Percentiles rank a stretch among this genome's conserved stretches.
phyloP scores from a whole-genome alignment of 2,888 invertebrate genomes.

The Cotesia congregata region DNA sequence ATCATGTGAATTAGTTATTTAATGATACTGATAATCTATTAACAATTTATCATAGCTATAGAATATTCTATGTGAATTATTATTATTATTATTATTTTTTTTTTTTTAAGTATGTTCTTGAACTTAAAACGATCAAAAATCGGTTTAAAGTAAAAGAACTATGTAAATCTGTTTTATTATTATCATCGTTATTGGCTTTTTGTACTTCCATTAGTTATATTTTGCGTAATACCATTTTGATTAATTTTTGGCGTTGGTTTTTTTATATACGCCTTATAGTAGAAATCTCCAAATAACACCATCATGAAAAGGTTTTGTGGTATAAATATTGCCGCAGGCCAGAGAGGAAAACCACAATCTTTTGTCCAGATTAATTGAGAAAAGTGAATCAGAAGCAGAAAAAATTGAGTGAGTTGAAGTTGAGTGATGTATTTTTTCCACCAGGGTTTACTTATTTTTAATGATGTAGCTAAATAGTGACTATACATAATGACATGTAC shows the following conservation, averaged over 20 bases:
- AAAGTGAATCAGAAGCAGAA: conserved; percentile 74
- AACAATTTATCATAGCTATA: no score
- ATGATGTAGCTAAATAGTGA: conserved; percentile 81
- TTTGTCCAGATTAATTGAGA: conserved; percentile 69
- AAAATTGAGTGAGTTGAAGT: conserved; percentile 83
- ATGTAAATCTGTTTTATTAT: neutral
- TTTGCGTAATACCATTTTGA: conserved; percentile 50
- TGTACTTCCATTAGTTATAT: conserved; percentile 48
- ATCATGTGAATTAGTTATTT: no score
- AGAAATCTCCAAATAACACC: conserved; percentile 78
- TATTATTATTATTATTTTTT: no score
- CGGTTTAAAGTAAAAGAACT: no score
- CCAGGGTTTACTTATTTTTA: conserved; percentile 76
- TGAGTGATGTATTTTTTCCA: conserved; percentile 91
- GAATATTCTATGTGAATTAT: no score
- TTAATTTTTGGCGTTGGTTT: conserved; percentile 53
- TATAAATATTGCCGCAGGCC: conserved; percentile 73
- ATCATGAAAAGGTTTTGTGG: conserved; percentile 80
- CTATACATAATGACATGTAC: conserved; percentile 88
- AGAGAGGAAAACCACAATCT: conserved; percentile 76
- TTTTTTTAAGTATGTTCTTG: no score
- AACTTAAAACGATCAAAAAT: no score
- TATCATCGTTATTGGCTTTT: conserved; percentile 49
- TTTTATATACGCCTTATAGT: conserved; percentile 75
- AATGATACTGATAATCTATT: no score